Conservation (phyloP, 2,888 invertebrate species). For the Ctena decussata region DNA sequence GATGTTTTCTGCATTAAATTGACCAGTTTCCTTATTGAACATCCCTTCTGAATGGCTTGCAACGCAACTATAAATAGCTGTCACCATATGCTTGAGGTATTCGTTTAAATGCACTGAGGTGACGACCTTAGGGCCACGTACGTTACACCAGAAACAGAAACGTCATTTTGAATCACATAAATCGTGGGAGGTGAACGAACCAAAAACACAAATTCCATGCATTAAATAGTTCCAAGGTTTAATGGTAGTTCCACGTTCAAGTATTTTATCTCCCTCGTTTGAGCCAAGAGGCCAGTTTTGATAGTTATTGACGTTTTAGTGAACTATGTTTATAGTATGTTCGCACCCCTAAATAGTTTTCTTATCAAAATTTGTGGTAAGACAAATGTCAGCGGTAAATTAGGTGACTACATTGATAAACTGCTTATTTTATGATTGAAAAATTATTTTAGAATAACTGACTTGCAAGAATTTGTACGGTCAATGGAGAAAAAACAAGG, state of each 20-base stretch:
- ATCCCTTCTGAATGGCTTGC: too few species aligned
- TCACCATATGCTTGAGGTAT: too few species aligned
- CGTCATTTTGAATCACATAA: neutral
- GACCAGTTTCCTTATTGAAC: too few species aligned
- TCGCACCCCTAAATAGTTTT: slow-evolving; percentile 10
- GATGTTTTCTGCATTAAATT: too few species aligned
- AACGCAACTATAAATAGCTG: too few species aligned
- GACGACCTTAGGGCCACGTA: too few species aligned
- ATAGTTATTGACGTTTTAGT: neutral
- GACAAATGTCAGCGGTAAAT: neutral
- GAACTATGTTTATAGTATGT: neutral
- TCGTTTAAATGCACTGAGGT: too few species aligned
- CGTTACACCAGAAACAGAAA: slow-evolving; percentile 13
- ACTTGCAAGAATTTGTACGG: too few species aligned
- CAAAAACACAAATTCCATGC: neutral
- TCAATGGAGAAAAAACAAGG: too few species aligned
- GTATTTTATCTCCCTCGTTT: neutral
- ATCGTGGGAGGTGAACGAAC: neutral
- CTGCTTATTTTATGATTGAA: too few species aligned
- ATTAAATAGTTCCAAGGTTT: neutral
- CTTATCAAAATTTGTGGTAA: neutral
- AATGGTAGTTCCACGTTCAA: neutral
- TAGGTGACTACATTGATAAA: neutral
- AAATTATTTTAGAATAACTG: too few species aligned
- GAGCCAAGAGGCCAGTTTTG: neutral